phyloP scores from a whole-genome alignment of 2,888 invertebrate genomes.

The Drosophila monieri region DNA sequence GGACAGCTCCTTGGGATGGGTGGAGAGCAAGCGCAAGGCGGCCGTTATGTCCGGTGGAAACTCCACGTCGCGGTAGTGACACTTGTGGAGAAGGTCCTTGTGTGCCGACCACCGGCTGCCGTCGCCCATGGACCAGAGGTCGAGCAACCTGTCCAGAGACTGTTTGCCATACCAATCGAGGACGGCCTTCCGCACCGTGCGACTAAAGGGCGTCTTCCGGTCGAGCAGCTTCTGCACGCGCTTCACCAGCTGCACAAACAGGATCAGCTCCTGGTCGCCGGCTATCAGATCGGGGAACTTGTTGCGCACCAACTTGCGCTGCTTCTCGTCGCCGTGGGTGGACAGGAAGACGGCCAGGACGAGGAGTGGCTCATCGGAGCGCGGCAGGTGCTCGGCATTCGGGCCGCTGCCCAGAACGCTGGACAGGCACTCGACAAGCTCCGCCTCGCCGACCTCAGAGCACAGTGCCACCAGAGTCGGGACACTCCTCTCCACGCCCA shows the following conservation, averaged over 20 bases:
- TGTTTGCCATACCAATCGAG: slow-evolving; percentile 76
- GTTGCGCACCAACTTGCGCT: slow-evolving; percentile 64
- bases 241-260: slow-evolving; percentile 73
- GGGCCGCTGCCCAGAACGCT: slow-evolving; percentile 44
- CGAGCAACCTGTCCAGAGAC: slow-evolving; percentile 55
- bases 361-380: slow-evolving; percentile 79
- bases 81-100: slow-evolving; percentile 69
- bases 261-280: slow-evolving; percentile 74
- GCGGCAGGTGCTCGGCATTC: slow-evolving; percentile 56
- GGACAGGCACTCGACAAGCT: slow-evolving; percentile 57
- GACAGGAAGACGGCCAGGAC: slow-evolving; percentile 75
- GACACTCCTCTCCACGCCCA: slow-evolving; percentile 50
- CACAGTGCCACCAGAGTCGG: slow-evolving; percentile 51
- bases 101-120: slow-evolving; percentile 66
- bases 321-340: slow-evolving; percentile 45
- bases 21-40: slow-evolving; percentile 46
- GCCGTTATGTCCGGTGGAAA: slow-evolving; percentile 34
- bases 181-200: slow-evolving; percentile 79
- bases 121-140: slow-evolving; percentile 72
- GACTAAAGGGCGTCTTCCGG: slow-evolving; percentile 67
- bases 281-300: slow-evolving; percentile 60
- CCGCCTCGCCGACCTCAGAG: slow-evolving; percentile 43
- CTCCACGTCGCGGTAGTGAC: slow-evolving; percentile 62
- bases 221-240: slow-evolving; percentile 60
- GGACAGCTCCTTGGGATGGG: slow-evolving; percentile 25